phyloP scores from a whole-genome alignment of 2,888 invertebrate genomes.

The Cynaeus angustus region DNA sequence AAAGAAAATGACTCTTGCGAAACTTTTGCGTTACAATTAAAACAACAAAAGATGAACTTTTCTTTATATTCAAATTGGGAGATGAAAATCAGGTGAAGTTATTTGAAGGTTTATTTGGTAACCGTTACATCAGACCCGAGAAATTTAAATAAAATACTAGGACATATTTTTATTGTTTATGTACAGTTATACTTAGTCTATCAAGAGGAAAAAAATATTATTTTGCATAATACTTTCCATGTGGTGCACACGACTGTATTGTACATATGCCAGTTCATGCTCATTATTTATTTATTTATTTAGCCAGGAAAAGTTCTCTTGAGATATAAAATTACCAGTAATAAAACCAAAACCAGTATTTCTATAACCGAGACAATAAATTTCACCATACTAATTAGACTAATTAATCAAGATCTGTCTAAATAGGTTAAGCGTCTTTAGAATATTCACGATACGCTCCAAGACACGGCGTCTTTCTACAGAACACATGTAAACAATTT shows the following conservation, averaged over 20 bases:
- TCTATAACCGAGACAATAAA: no score
- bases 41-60: no score
- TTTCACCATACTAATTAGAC: no score
- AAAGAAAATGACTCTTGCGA: no score
- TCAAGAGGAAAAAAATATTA: neutral
- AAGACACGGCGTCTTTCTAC: neutral
- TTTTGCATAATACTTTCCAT: conserved; percentile 4
- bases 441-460: neutral
- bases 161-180: conserved; percentile 4
- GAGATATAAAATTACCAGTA: neutral
- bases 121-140: neutral
- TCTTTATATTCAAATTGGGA: no score
- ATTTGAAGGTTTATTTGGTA: neutral
- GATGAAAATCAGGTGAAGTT: no score
- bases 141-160: neutral
- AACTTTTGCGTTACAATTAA: no score
- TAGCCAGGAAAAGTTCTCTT: neutral
- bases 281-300: conserved; percentile 1
- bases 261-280: neutral
- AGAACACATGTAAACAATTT: neutral
- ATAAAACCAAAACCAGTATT: neutral
- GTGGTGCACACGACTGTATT: conserved; percentile 1
- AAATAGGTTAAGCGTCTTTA: no score
- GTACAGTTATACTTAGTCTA: neutral
- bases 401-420: no score